Conservation (phyloP, 2,797 vertebrate species). For the Gephyroberyx darwinii region DNA sequence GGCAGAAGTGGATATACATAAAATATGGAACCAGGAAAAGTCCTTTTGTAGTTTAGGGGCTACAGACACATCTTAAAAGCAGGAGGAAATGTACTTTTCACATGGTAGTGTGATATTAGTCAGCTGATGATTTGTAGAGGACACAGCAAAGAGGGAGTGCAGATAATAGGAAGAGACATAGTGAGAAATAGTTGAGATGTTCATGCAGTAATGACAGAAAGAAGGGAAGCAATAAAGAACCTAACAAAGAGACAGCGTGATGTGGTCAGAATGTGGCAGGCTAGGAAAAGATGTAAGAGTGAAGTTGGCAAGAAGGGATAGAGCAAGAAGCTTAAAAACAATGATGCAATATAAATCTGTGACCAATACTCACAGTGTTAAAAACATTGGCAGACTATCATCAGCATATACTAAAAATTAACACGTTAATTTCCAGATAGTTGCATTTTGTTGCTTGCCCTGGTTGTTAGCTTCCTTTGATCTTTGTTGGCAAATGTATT, state of each 20-base stretch:
- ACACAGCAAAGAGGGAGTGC: constrained; percentile 20
- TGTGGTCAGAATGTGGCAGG: not conserved
- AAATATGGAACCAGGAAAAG: constrained; percentile 43
- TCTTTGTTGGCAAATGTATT: no score
- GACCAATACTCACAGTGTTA: not conserved
- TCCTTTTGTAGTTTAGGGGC: constrained; percentile 53
- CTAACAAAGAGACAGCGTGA: constrained; percentile 29
- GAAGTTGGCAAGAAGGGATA: not conserved
- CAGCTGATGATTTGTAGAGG: constrained; percentile 42
- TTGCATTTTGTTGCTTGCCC: no score
- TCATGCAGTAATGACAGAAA: constrained; percentile 17
- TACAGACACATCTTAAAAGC: constrained; percentile 63
- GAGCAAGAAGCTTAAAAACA: not conserved
- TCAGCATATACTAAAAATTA: no score
- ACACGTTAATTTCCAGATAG: no score
- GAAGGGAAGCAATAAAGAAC: constrained; percentile 24
- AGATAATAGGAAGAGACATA: constrained; percentile 20
- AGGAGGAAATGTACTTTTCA: constrained; percentile 43
- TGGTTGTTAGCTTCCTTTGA: no score
- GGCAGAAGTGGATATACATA: constrained; percentile 57
- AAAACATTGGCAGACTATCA: no score
- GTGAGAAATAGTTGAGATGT: constrained; percentile 22
- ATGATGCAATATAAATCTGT: not conserved
- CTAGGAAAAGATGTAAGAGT: not conserved
- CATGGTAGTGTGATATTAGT: not conserved